Evolutionary conservation across 2,888 invertebrate genomes (phyloP), one percentile per base, ranked within the genome.

Genomic region (Arctia plantaginis): DNA sequence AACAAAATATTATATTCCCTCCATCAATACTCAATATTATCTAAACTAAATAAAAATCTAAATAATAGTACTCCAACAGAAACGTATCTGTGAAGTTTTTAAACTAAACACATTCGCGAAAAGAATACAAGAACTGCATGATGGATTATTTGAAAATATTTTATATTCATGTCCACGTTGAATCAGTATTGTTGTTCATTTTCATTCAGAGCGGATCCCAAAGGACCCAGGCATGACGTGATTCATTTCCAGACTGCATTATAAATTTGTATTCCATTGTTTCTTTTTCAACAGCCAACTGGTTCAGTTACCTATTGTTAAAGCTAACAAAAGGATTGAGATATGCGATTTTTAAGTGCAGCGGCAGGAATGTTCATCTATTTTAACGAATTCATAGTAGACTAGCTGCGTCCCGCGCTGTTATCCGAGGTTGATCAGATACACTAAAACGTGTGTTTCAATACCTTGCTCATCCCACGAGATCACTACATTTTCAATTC

Each of bases 231-330:
- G 86, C 89, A 88, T 92, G 92, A 92, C 92, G 93, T 93, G 93
- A 94, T 94, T 94, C 92, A 93, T 93, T 93, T 90, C 90, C 92
- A 91, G 91, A 92, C 92, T 93, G 93, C 92, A 94, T 94, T 94
- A 94, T 93, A 94, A 93, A 94, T 94, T 94, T 94, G 93, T 93
- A 91, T 90, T 85, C 91, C 89, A 91, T 93, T 94, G 93, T 94
- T 93, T 93, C 92, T 93, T 93, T 92, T 92, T 89, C 90, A 92
- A 85, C 91, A 88, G 88, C 89, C 89, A 91, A 90, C 91, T 90
- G 91, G 89, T 91, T 90, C 92, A 90, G 91, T 90, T 91, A 91
- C 90, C 93, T 91, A 92, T 94, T 94, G 93, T 94, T 91, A 87
- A 84, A 85, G 88, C 86, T 87, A 91, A 94, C 93, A 94, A 94